These are phyloP conservation scores for Sminthopsis crassicaudata DNA, from an alignment of 2,113 vertebrate species.

Conservation along the genomic window DNA sequence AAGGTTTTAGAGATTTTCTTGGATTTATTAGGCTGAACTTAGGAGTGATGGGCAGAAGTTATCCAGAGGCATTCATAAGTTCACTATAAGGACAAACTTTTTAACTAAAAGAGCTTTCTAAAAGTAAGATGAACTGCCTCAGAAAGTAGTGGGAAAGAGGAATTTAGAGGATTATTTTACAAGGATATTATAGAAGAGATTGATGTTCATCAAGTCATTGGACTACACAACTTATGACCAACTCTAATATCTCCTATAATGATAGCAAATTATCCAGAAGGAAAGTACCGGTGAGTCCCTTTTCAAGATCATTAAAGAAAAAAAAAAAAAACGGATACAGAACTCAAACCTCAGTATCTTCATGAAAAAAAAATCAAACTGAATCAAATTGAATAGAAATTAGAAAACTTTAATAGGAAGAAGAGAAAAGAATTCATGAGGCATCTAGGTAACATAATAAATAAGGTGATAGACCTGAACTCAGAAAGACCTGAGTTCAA, in stretches of 20 bases:
- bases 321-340: neutral
- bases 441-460: neutral
- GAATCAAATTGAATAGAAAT: neutral
- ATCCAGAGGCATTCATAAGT: neutral
- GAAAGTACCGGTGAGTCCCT: neutral
- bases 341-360: neutral
- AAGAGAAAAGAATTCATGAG: neutral
- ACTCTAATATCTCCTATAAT: neutral
- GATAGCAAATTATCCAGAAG: neutral
- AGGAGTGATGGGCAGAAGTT: neutral
- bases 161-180: neutral
- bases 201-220: neutral
- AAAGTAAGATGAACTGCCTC: neutral
- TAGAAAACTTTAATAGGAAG: slow-evolving; percentile 9
- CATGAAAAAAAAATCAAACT: neutral
- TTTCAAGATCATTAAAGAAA: neutral
- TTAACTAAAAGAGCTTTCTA: neutral
- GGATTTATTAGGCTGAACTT: neutral
- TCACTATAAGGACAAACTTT: neutral
- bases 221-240: neutral
- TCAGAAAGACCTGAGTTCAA: neutral
- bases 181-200: neutral
- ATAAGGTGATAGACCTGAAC: neutral
- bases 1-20: neutral
- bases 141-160: neutral